These are phyloP conservation scores for Neodiprion fabricii DNA, from an alignment of 1,140 invertebrate genomes.

Conservation along the genomic window DNA sequence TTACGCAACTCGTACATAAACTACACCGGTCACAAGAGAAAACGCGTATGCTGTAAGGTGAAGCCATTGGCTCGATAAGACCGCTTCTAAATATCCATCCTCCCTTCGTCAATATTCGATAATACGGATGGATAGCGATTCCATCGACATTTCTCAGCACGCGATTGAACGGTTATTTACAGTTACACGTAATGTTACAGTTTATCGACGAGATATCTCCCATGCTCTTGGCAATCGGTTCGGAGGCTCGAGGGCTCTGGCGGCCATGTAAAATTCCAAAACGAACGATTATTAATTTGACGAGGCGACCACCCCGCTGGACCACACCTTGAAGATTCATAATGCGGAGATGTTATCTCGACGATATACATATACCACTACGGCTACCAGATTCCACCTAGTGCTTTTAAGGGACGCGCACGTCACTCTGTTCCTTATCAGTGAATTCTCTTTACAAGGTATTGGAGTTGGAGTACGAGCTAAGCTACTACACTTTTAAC, in stretches of 20 bases:
- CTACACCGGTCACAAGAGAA: background rate
- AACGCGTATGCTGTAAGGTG: background rate
- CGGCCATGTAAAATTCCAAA: background rate
- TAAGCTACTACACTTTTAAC: too few relatives aligned
- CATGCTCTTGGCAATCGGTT: background rate
- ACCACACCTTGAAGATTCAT: conserved; percentile 5
- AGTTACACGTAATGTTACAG: too few relatives aligned
- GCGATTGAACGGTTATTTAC: background rate
- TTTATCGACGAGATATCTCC: too few relatives aligned
- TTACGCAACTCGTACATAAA: background rate
- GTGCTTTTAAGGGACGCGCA: background rate
- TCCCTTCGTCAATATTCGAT: background rate
- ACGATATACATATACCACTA: background rate
- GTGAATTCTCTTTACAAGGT: background rate
- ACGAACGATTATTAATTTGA: background rate
- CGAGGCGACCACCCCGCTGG: background rate
- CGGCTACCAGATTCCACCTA: background rate
- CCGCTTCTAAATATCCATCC: background rate
- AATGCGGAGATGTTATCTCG: background rate
- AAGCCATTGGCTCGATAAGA: background rate
- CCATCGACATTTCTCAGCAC: background rate
- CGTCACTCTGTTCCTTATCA: background rate
- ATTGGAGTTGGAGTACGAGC: background rate
- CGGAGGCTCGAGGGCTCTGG: background rate
- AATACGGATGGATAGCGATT: background rate